These are phyloP conservation scores for Parazoanthus darwini DNA, from an alignment of 92 coral and sea anemone genomes.

Conservation along the genomic window DNA sequence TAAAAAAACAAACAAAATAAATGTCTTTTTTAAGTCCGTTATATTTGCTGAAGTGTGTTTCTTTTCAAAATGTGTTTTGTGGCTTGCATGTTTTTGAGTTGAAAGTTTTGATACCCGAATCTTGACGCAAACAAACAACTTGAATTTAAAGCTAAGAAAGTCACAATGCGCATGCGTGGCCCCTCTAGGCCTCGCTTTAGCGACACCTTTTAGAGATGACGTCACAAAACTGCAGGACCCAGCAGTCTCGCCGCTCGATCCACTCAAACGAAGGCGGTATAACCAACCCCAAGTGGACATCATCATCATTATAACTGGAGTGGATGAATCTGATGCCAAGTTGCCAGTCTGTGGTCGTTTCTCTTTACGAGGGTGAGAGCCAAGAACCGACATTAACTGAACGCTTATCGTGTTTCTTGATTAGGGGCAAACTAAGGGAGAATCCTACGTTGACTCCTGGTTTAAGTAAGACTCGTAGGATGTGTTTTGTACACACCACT, in stretches of 20 bases:
- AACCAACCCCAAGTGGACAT: too few relatives aligned
- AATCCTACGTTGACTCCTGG: not conserved
- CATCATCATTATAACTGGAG: not conserved
- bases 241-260: not conserved
- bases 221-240: not conserved
- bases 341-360: not conserved
- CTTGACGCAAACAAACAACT: not conserved
- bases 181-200: not conserved
- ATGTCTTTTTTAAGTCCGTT: not conserved
- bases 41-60: not conserved
- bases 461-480: too few relatives aligned
- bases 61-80: too few relatives aligned
- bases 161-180: not conserved
- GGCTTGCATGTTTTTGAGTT: not conserved
- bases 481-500: too few relatives aligned
- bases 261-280: not conserved
- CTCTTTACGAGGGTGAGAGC: not conserved
- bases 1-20: too few relatives aligned
- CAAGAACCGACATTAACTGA: not conserved
- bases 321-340: not conserved
- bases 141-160: not conserved
- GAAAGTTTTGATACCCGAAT: not conserved
- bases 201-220: constrained; percentile 7
- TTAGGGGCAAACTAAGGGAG: not conserved
- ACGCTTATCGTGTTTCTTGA: not conserved